Percentiles rank a stretch among this genome's conserved stretches.
Conservation (phyloP, 2,888 invertebrate genomes). For the Acronicta psi region DNA sequence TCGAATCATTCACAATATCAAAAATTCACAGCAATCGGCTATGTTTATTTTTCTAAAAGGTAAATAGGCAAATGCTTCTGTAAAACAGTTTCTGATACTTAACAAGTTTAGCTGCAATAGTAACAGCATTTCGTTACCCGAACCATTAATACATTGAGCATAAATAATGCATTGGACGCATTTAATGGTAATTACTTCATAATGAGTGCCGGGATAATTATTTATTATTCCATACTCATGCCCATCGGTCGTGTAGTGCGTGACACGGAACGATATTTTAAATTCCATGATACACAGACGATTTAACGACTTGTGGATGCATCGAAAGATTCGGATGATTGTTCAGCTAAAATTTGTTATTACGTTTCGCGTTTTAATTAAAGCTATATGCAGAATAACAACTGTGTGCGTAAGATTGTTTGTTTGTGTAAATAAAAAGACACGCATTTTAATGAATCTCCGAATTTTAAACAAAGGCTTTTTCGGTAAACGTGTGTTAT, state of each 20-base stretch:
- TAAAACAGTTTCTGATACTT: too few relatives aligned
- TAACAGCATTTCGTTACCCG: constrained; percentile 18
- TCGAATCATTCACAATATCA: too few relatives aligned
- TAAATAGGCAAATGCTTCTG: too few relatives aligned
- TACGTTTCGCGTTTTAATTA: constrained; percentile 44
- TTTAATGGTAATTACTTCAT: constrained; percentile 80
- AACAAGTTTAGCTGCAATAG: constrained; percentile 13
- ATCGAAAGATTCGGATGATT: constrained; percentile 34
- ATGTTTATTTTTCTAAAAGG: too few relatives aligned
- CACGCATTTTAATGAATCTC: constrained; percentile 24
- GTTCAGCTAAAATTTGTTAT: constrained; percentile 23
- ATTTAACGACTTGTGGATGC: constrained; percentile 38
- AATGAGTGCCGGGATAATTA: constrained; percentile 79
- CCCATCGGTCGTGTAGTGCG: constrained; percentile 66
- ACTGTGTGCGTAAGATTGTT: constrained; percentile 33
- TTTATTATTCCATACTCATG: constrained; percentile 70
- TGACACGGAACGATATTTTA: constrained; percentile 72
- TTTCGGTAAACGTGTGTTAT: constrained; percentile 15
- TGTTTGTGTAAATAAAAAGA: constrained; percentile 25
- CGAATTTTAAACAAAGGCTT: constrained; percentile 39
- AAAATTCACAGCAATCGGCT: too few relatives aligned
- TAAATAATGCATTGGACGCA: constrained; percentile 75
- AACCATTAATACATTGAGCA: constrained; percentile 40
- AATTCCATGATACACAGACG: constrained; percentile 56
- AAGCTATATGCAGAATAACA: constrained; percentile 19